Evolutionary conservation across 2,113 vertebrate genomes (phyloP).

Genomic region (Motacilla alba): DNA sequence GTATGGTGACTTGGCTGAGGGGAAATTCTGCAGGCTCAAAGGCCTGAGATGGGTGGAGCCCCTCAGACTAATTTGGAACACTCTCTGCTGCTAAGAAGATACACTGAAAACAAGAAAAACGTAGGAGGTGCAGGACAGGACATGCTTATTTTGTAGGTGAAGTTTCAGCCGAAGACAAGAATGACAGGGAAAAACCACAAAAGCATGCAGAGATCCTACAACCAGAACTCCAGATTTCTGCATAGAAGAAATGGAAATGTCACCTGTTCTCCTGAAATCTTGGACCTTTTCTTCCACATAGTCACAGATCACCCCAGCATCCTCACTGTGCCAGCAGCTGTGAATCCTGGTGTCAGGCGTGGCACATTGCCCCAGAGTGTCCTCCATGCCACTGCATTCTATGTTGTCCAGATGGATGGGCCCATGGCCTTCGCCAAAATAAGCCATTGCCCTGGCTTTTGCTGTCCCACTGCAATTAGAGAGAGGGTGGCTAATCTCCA

Average conservation of each 20-base stretch:
- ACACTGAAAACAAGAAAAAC: background rate
- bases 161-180: background rate
- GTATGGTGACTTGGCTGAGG: background rate
- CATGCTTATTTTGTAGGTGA: background rate
- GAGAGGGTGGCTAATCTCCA: background rate
- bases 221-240: background rate
- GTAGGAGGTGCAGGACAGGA: background rate
- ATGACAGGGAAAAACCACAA: background rate
- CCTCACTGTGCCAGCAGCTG: conserved; percentile 80
- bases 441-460: conserved; percentile 77
- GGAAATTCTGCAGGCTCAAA: background rate
- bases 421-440: conserved; percentile 82
- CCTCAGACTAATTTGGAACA: background rate
- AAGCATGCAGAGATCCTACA: background rate
- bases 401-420: conserved; percentile 83
- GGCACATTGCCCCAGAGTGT: conserved; percentile 74
- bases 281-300: conserved; percentile 68
- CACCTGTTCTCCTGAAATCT: conserved; percentile 55
- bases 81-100: background rate
- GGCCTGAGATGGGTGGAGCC: background rate
- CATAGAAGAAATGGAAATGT: background rate
- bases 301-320: conserved; percentile 84
- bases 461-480: conserved; percentile 76
- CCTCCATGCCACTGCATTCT: conserved; percentile 85
- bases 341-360: conserved; percentile 71